phyloP scores from a whole-genome alignment of 2,888 invertebrate species.

The Rosalia funebris region DNA sequence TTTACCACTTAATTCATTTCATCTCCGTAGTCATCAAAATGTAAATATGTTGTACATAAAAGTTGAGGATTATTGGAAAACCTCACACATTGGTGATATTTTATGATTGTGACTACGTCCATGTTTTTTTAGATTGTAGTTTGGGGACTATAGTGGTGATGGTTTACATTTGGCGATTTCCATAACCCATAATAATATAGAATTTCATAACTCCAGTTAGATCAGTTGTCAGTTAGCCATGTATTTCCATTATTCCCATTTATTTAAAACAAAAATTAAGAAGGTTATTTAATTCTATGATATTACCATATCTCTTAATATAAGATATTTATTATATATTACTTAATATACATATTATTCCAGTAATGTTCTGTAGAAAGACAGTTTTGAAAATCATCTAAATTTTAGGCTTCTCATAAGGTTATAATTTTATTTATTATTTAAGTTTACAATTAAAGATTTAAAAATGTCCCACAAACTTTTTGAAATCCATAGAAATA shows the following conservation, averaged over 20 bases:
- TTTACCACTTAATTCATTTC: constrained; percentile 22
- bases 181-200: background rate
- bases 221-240: too few relatives aligned
- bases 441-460: background rate
- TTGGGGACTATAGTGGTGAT: constrained; percentile 13
- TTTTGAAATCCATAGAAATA: background rate
- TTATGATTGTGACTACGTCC: constrained; percentile 49
- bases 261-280: background rate
- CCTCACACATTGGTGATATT: constrained; percentile 48
- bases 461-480: background rate
- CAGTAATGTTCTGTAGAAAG: too few relatives aligned
- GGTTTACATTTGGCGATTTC: constrained; percentile 9
- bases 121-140: constrained; percentile 40
- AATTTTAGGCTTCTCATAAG: background rate
- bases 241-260: background rate
- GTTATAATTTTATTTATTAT: background rate
- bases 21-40: constrained; percentile 28
- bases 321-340: background rate
- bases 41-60: constrained; percentile 55
- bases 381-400: too few relatives aligned
- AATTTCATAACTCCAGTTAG: background rate
- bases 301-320: background rate
- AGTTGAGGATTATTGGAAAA: constrained; percentile 40
- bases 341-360: too few relatives aligned
- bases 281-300: background rate